phyloP scores from a whole-genome alignment of 2,888 invertebrate species.

The Limnephilus rhombicus region DNA sequence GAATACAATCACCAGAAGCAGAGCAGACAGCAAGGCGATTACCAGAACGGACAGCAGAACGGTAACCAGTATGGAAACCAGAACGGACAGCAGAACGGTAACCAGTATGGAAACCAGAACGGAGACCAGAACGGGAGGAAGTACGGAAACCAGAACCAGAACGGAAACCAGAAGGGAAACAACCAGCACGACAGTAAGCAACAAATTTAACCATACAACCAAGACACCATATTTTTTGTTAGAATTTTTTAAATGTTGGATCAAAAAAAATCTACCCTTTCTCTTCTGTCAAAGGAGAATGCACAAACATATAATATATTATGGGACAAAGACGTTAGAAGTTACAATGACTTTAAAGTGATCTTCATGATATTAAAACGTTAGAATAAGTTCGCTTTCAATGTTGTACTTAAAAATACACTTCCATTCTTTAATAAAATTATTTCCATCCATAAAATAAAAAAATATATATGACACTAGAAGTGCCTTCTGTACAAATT shows the following conservation, averaged over 20 bases:
- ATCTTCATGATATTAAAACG: too few species aligned
- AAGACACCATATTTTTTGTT: too few species aligned
- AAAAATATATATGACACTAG: too few species aligned
- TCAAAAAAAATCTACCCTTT: background rate
- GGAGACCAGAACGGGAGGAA: background rate
- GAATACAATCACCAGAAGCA: background rate
- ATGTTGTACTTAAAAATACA: too few species aligned
- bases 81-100: too few species aligned
- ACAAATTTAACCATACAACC: background rate
- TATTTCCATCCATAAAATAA: too few species aligned
- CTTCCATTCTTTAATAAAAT: too few species aligned
- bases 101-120: background rate
- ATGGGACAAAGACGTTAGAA: too few species aligned
- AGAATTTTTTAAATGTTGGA: background rate
- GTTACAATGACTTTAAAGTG: too few species aligned
- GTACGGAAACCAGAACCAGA: background rate
- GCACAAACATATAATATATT: too few species aligned
- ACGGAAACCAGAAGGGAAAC: background rate
- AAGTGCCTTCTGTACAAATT: too few species aligned
- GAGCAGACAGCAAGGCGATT: background rate
- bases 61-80: background rate
- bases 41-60: background rate
- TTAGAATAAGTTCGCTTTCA: too few species aligned
- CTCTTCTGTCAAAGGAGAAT: background rate
- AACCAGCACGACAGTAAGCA: slow-evolving; percentile 25